These are phyloP conservation scores for Spodoptera littoralis DNA, from an alignment of 2,888 invertebrate genomes.

Conservation along the genomic window DNA sequence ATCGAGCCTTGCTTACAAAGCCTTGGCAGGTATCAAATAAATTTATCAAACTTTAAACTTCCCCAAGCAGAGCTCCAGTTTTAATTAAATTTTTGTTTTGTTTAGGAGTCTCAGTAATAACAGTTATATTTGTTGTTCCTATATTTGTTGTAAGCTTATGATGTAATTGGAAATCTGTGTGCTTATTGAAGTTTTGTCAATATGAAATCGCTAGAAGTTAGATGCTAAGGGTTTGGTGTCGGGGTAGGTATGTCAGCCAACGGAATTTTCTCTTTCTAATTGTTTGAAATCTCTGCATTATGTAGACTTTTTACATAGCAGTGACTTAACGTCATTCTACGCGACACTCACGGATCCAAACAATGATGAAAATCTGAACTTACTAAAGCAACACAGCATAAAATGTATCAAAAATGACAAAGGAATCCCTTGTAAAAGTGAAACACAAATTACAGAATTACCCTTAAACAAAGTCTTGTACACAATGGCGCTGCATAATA, in stretches of 20 bases:
- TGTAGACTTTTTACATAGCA: too few relatives aligned
- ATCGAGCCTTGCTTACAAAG: conserved; percentile 60
- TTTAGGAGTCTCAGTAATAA: conserved; percentile 32
- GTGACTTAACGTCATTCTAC: too few relatives aligned
- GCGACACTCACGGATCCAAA: too few relatives aligned
- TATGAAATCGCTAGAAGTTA: too few relatives aligned
- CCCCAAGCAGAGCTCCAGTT: conserved; percentile 21
- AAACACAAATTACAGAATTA: conserved; percentile 25
- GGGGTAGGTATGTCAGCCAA: too few relatives aligned
- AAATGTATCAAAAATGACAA: not conserved
- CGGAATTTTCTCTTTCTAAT: too few relatives aligned
- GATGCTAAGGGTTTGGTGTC: too few relatives aligned
- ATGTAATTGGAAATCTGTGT: conserved; percentile 4
- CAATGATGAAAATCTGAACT: not conserved
- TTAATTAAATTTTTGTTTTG: conserved; percentile 53
- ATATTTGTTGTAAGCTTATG: not conserved
- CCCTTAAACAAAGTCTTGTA: conserved; percentile 20
- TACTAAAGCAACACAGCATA: not conserved
- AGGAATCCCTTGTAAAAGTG: conserved; percentile 1
- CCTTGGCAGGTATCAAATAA: conserved; percentile 60
- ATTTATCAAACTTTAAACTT: conserved; percentile 56
- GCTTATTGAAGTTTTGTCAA: too few relatives aligned
- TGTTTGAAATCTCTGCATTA: too few relatives aligned
- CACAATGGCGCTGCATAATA: conserved; percentile 29
- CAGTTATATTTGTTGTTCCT: conserved; percentile 24